A percentile compares a stretch with the other conserved stretches of the same genome.
Evolutionary conservation across 1,140 invertebrate genomes (phyloP).

Genomic region (Pectinophora gossypiella): DNA sequence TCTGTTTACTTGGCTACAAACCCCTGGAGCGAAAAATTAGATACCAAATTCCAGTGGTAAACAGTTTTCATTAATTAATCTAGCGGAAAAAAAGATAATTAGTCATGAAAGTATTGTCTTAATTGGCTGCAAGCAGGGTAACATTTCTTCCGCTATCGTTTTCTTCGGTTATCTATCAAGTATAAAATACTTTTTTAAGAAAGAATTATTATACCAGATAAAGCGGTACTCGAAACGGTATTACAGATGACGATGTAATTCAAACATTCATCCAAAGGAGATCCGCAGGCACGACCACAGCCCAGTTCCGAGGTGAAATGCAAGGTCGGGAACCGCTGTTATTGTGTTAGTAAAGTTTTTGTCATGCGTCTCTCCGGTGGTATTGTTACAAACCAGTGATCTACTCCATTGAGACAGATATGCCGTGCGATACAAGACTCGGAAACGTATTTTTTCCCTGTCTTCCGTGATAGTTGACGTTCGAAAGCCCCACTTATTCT

Average conservation of each 20-base stretch:
- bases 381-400: slow-evolving; percentile 39
- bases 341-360: slow-evolving; percentile 51
- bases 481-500: slow-evolving; percentile 43
- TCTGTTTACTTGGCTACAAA: background rate
- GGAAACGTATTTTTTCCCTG: slow-evolving; percentile 33
- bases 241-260: slow-evolving; percentile 48
- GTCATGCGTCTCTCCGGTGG: slow-evolving; percentile 46
- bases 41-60: background rate
- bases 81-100: background rate
- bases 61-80: background rate
- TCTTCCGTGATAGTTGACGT: slow-evolving; percentile 42
- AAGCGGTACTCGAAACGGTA: slow-evolving; percentile 59
- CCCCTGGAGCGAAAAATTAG: background rate
- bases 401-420: slow-evolving; percentile 50
- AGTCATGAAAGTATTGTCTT: background rate
- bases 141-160: background rate
- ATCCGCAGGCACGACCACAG: slow-evolving; percentile 45
- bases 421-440: slow-evolving; percentile 46
- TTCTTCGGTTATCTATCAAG: too few species aligned
- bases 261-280: slow-evolving; percentile 34
- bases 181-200: slow-evolving; percentile 1
- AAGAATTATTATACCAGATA: slow-evolving; percentile 21
- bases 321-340: slow-evolving; percentile 44
- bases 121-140: background rate
- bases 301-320: slow-evolving; percentile 47